These are phyloP conservation scores for Drosophila triauraria DNA, from an alignment of 1,140 invertebrate genomes.

Conservation along the genomic window DNA sequence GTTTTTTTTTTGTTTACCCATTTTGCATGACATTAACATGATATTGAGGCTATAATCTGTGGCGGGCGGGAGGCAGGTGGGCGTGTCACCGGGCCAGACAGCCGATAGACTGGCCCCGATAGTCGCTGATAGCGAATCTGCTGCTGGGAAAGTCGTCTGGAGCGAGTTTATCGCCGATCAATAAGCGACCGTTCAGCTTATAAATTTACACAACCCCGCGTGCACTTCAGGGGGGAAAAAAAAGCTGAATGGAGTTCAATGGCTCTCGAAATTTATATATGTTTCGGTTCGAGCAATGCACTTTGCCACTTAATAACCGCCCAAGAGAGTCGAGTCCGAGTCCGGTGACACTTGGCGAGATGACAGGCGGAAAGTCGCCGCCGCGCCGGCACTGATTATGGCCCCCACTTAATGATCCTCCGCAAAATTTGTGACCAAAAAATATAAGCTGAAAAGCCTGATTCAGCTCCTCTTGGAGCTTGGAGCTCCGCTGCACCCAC, in stretches of 20 bases:
- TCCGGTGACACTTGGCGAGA: conserved; percentile 19
- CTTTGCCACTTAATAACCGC: conserved; percentile 66
- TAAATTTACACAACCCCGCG: conserved; percentile 51
- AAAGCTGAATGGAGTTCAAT: conserved; percentile 57
- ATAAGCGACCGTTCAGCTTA: conserved; percentile 35
- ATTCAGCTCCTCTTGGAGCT: background rate
- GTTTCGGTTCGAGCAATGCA: conserved; percentile 61
- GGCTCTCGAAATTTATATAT: conserved; percentile 58
- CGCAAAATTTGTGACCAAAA: background rate
- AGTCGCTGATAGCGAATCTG: conserved; percentile 31
- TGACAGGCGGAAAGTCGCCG: conserved; percentile 17
- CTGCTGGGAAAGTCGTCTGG: conserved; percentile 29
- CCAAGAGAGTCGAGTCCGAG: conserved; percentile 10
- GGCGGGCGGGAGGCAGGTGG: conserved; percentile 23
- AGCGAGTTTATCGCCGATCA: conserved; percentile 48
- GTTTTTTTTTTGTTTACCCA: conserved; percentile 11
- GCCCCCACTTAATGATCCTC: conserved; percentile 34
- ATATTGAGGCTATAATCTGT: conserved; percentile 47
- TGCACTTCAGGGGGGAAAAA: conserved; percentile 8
- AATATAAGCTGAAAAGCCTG: background rate
- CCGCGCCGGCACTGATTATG: conserved; percentile 16
- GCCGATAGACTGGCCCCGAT: conserved; percentile 53
- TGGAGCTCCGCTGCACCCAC: conserved; percentile 19
- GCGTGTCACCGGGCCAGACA: conserved; percentile 49
- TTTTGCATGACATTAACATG: conserved; percentile 65